Evolutionary conservation across 2,888 invertebrate species (phyloP).

Genomic region (Druceiella hillmani): DNA sequence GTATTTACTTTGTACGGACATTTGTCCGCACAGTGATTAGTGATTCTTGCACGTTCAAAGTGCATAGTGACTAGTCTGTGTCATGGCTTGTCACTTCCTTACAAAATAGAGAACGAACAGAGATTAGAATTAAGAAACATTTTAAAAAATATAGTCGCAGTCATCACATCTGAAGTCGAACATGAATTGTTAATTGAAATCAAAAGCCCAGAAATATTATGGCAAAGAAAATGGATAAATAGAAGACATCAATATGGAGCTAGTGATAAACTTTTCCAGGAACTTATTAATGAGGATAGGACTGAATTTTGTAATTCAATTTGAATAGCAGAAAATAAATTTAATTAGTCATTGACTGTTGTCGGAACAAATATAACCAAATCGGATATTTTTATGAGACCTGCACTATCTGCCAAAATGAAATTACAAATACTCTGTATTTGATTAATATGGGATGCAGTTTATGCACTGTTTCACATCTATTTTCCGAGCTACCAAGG

Average conservation of each 20-base stretch:
- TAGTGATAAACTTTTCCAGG: conserved; percentile 1
- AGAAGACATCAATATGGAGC: neutral
- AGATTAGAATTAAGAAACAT: neutral
- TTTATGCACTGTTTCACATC: neutral
- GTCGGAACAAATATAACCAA: neutral
- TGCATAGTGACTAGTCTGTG: too few species aligned
- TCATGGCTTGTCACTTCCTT: too few species aligned
- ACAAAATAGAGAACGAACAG: neutral
- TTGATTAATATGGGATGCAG: neutral
- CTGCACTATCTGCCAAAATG: neutral
- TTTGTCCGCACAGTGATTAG: too few species aligned
- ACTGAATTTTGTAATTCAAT: neutral
- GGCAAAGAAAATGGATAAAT: neutral
- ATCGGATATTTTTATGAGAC: neutral
- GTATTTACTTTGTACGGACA: too few species aligned
- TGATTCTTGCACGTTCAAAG: too few species aligned
- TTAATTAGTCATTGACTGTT: neutral
- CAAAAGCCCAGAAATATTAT: neutral
- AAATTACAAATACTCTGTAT: conserved; percentile 1
- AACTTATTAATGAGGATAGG: neutral
- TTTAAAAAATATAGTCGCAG: neutral
- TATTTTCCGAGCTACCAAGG: neutral
- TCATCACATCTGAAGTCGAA: neutral
- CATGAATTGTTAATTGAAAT: neutral
- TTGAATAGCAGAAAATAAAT: neutral